phyloP scores from a whole-genome alignment of 2,113 vertebrate genomes.

The Suncus etruscus region DNA sequence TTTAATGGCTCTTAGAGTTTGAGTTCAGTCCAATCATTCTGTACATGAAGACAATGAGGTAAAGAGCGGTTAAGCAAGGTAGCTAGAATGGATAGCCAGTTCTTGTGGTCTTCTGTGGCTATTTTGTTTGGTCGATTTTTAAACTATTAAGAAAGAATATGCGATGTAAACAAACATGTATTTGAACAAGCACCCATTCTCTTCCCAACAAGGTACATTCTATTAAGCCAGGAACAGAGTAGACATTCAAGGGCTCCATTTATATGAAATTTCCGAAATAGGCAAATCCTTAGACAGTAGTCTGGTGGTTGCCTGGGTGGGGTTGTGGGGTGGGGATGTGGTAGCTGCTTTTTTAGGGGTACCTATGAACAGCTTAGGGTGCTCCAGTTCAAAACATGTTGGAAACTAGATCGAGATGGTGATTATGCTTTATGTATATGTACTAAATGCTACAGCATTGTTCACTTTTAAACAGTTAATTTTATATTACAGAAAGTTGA shows the following conservation, averaged over 20 bases:
- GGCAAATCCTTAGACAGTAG: constrained; percentile 20
- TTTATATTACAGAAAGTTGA: constrained; percentile 43
- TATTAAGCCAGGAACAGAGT: neutral
- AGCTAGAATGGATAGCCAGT: neutral
- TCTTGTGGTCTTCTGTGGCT: constrained; percentile 26
- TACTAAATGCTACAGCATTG: constrained; percentile 16
- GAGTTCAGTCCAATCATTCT: neutral
- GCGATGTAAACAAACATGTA: neutral
- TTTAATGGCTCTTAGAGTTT: constrained; percentile 28
- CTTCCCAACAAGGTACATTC: constrained; percentile 34
- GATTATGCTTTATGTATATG: neutral
- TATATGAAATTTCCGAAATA: constrained; percentile 41
- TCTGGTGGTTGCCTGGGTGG: neutral
- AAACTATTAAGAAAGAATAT: constrained; percentile 32
- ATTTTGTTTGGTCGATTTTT: constrained; percentile 49
- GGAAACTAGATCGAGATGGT: constrained; percentile 8
- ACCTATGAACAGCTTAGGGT: neutral
- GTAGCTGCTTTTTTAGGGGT: neutral
- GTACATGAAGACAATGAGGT: constrained; percentile 35
- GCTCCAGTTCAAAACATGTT: constrained; percentile 56
- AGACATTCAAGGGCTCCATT: neutral
- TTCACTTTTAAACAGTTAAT: constrained; percentile 38
- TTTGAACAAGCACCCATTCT: neutral
- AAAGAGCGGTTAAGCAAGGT: neutral
- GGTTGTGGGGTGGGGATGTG: neutral